Evolutionary conservation across 2,797 vertebrate genomes (phyloP).

Genomic region (Tenualosa thibaudeaui): DNA sequence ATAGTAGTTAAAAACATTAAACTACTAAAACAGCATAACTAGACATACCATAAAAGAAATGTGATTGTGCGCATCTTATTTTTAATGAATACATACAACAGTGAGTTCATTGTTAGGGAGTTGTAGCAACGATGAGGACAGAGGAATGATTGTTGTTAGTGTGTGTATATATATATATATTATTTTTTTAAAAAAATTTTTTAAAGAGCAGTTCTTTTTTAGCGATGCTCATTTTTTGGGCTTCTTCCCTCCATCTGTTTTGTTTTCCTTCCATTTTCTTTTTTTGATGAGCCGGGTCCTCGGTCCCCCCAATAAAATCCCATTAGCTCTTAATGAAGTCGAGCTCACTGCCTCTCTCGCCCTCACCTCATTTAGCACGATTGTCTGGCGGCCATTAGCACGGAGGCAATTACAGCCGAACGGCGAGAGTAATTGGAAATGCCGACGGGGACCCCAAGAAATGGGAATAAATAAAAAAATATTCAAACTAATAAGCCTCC

Average conservation of each 20-base stretch:
- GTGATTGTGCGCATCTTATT: neutral
- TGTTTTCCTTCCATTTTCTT: conserved; percentile 72
- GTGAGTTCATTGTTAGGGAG: neutral
- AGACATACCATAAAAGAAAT: neutral
- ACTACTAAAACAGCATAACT: neutral
- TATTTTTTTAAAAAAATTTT: neutral
- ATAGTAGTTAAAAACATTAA: neutral
- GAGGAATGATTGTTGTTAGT: neutral
- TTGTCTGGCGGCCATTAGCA: conserved; percentile 99
- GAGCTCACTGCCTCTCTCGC: conserved; percentile 96
- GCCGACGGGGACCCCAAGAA: conserved; percentile 98
- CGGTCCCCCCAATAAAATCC: conserved; percentile 85
- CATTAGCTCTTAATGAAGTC: conserved; percentile 99
- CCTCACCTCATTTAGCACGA: conserved; percentile 99
- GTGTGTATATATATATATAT: no score
- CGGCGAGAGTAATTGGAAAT: conserved; percentile 99
- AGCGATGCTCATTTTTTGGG: conserved; percentile 57
- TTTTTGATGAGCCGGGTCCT: conserved; percentile 83
- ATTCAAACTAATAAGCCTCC: conserved; percentile 98
- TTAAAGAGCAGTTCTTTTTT: conserved; percentile 42
- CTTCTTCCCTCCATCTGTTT: conserved; percentile 80
- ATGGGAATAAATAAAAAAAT: conserved; percentile 98
- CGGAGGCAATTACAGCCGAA: conserved; percentile 99
- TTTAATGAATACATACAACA: neutral
- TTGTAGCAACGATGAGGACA: neutral